phyloP scores from a whole-genome alignment of 2,888 invertebrate species.

The Synanthedon andrenaeformis region DNA sequence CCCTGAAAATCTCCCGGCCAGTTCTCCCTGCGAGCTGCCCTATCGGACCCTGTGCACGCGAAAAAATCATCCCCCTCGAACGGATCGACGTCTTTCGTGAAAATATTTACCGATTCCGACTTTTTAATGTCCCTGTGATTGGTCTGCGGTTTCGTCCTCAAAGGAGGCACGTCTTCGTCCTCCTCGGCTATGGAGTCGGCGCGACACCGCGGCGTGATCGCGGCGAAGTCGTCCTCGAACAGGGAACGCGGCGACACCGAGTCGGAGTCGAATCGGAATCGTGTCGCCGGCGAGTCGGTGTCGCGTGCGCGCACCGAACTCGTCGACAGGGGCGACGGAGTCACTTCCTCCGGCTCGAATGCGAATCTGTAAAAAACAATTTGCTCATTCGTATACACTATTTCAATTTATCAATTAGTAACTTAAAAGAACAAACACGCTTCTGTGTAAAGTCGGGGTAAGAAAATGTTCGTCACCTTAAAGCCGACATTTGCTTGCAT shows the following conservation, averaged over 20 bases:
- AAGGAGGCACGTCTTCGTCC: constrained; percentile 55
- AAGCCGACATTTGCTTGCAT: too few species aligned
- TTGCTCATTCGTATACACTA: background rate
- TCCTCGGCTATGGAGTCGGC: constrained; percentile 62
- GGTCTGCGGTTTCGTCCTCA: constrained; percentile 29
- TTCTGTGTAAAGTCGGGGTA: too few species aligned
- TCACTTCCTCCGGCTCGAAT: constrained; percentile 47
- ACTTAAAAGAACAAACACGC: background rate
- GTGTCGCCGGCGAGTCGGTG: constrained; percentile 39
- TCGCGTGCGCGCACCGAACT: constrained; percentile 39
- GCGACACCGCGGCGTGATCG: constrained; percentile 43
- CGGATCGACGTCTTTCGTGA: constrained; percentile 86
- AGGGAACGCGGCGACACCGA: constrained; percentile 55
- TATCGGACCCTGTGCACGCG: constrained; percentile 64
- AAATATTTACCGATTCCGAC: constrained; percentile 91
- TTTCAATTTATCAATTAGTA: too few species aligned
- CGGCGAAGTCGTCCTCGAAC: constrained; percentile 80
- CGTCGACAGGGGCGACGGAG: constrained; percentile 44
- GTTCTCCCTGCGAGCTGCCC: constrained; percentile 55
- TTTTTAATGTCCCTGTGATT: constrained; percentile 80
- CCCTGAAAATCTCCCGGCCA: constrained; percentile 65
- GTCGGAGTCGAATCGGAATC: constrained; percentile 60
- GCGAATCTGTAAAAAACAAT: constrained; percentile 30
- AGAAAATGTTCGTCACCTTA: too few species aligned
- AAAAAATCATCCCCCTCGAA: constrained; percentile 93